Percentiles rank a stretch among this genome's conserved stretches.
Evolutionary conservation across 23 tunicate species (phyloP).

Genomic region (Pegea sp.): DNA sequence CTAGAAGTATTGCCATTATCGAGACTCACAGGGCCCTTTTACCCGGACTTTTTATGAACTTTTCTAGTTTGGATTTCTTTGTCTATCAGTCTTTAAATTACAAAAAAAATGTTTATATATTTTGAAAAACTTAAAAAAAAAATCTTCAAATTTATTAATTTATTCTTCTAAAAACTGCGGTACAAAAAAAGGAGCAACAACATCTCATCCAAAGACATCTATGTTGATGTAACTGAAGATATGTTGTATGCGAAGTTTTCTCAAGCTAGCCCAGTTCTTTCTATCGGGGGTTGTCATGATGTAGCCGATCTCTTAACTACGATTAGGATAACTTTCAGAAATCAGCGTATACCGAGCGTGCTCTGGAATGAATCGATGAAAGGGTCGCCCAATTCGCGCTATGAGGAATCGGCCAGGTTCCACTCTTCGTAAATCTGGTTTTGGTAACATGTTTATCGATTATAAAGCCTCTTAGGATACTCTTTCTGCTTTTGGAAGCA

Average conservation of each 20-base stretch:
- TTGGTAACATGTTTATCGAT: slow-evolving; percentile 95
- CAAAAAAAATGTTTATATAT: no score
- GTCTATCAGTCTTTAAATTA: no score
- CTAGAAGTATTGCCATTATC: no score
- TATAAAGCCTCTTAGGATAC: slow-evolving; percentile 91
- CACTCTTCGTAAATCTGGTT: slow-evolving; percentile 92
- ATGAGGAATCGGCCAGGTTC: slow-evolving; percentile 99
- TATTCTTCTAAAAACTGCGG: no score
- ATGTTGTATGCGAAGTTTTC: slow-evolving; percentile 97
- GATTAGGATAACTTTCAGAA: slow-evolving; percentile 98
- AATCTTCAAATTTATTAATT: no score
- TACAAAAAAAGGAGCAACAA: slow-evolving; percentile 15
- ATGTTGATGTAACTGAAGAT: slow-evolving; percentile 96
- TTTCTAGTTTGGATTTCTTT: no score
- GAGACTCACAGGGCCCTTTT: no score
- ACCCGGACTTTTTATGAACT: no score
- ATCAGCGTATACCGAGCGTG: slow-evolving; percentile 99
- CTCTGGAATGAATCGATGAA: slow-evolving; percentile 94
- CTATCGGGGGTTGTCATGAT: slow-evolving; percentile 95
- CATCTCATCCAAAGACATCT: slow-evolving; percentile 44
- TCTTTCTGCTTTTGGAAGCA: slow-evolving; percentile 95
- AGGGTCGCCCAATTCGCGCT: slow-evolving; percentile 79
- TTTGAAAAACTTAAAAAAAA: no score
- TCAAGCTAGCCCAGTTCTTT: slow-evolving; percentile 94
- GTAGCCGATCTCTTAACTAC: slow-evolving; percentile 90